Base-by-base conservation (phyloP, 2,113 vertebrate species). In the Halcyon malimbica region DNA sequence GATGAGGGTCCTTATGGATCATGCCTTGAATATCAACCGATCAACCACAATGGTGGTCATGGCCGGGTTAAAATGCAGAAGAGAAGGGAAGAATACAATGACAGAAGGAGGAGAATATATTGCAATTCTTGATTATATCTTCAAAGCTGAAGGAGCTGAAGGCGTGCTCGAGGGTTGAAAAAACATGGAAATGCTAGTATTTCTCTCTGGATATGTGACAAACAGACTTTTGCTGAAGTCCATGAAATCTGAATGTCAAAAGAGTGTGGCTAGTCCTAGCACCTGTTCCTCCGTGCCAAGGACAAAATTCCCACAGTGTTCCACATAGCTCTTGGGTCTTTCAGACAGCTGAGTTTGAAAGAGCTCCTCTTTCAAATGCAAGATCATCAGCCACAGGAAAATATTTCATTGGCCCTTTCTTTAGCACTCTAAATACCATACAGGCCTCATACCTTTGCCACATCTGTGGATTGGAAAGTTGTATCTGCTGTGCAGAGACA, bases 221-320 rank as follows among this genome's bases (percentile, higher is more conserved):
- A 83, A 70, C 9, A 69, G n/a, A 20, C 19, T 68, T 26, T 31
- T 89, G 54, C 84, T 73, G 20, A 87, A 91, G 62, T 33, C 56
- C 18, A 25, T 20, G 54, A 41, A 89, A 91, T 31, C 13, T 1
- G 0, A 29, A 19, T 25, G n/a, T 31, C 53, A 84, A 41, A 41
- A 51, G 33, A 0, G 2, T 19, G 69, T 0, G 2, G 35, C 11
- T 31, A 68, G 25, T 29, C 44, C 60, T 64, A 79, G 5, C 77
- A n/a, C 13, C 56, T 46, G 28, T 28, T 64, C 39, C 48, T 42
- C 1, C 0, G 14, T 37, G 50, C 7, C 56, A 83, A 74, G 35
- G 29, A 73, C 44, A 84, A 86, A 86, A 93, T 8, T 50, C 42
- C 19, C 14, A 15, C 16, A 39, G 25, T 24, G 31, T 82, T 83